A percentile compares a stretch with the other conserved stretches of the same genome.
phyloP scores from a whole-genome alignment of 2,113 vertebrate species.

The Poecilia latipinna region DNA sequence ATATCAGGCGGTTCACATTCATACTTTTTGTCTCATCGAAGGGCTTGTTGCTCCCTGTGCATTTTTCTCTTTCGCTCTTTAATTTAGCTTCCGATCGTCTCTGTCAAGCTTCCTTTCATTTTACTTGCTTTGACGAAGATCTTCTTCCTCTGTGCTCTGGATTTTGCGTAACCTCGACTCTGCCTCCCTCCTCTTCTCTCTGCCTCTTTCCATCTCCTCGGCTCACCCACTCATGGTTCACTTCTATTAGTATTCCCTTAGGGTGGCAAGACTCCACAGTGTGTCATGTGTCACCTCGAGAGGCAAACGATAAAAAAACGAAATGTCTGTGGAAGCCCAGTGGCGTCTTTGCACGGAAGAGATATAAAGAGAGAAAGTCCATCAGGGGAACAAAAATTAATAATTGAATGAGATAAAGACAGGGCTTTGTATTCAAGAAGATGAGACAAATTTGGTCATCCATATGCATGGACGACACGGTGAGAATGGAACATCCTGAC shows the following conservation, averaged over 20 bases:
- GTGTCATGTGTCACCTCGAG: constrained; percentile 60
- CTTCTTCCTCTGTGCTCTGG: constrained; percentile 43
- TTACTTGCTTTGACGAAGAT: constrained; percentile 60
- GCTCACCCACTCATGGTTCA: constrained; percentile 36
- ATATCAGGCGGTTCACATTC: constrained; percentile 8
- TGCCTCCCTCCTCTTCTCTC: constrained; percentile 23
- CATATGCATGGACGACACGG: constrained; percentile 23
- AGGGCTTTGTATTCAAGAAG: constrained; percentile 20
- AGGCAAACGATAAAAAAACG: constrained; percentile 59
- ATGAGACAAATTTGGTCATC: constrained; percentile 39
- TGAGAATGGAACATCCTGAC: constrained; percentile 19
- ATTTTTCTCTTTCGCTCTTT: constrained; percentile 25
- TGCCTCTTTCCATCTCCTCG: constrained; percentile 13
- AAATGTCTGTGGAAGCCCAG: constrained; percentile 34
- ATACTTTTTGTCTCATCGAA: constrained; percentile 7
- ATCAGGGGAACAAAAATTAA: background rate
- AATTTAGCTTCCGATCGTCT: constrained; percentile 57
- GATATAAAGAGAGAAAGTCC: constrained; percentile 18
- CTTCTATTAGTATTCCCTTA: constrained; percentile 64
- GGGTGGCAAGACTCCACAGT: constrained; percentile 54
- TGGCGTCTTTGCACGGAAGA: constrained; percentile 9
- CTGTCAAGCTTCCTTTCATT: constrained; percentile 51
- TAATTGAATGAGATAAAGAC: constrained; percentile 30
- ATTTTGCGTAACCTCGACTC: constrained; percentile 40
- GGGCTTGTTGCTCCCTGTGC: constrained; percentile 17